phyloP scores from a whole-genome alignment of 2,888 invertebrate genomes.

The Drosophila leonis region DNA sequence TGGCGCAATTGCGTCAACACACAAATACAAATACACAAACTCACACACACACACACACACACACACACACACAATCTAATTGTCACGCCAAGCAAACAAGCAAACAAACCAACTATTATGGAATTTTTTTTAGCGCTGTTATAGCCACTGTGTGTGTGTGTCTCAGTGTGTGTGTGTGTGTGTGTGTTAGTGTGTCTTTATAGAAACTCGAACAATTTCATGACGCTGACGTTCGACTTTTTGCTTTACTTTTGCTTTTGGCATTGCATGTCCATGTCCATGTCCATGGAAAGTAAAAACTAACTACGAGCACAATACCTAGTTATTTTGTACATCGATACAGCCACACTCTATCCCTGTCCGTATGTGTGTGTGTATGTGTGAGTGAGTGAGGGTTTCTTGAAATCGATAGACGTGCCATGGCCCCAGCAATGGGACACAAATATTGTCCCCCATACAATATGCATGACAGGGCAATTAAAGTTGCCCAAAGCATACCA shows the following conservation, averaged over 20 bases:
- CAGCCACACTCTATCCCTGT: conserved; percentile 7
- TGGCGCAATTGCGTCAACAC: conserved; percentile 78
- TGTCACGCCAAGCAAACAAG: conserved; percentile 77
- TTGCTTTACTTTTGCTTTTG: conserved; percentile 69
- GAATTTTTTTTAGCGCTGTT: conserved; percentile 67
- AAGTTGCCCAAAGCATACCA: conserved; percentile 59
- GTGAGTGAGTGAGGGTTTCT: conserved; percentile 20
- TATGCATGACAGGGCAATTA: conserved; percentile 69
- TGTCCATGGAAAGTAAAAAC: conserved; percentile 75
- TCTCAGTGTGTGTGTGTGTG: conserved; percentile 16
- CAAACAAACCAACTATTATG: conserved; percentile 72
- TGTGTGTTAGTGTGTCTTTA: conserved; percentile 26
- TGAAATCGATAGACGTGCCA: conserved; percentile 67
- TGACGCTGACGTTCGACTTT: conserved; percentile 75
- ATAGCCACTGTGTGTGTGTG: conserved; percentile 17
- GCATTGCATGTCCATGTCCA: conserved; percentile 72
- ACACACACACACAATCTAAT: conserved; percentile 66
- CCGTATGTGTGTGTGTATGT: neutral
- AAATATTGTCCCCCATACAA: conserved; percentile 56
- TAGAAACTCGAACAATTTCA: conserved; percentile 54
- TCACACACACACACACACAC: conserved; percentile 25
- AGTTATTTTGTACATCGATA: conserved; percentile 45
- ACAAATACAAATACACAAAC: conserved; percentile 29
- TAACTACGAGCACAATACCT: conserved; percentile 45
- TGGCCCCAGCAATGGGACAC: conserved; percentile 53